Percentiles rank a stretch among this genome's conserved stretches.
Conservation (phyloP, 1,140 invertebrate species). For the Drosophila nasuta region DNA sequence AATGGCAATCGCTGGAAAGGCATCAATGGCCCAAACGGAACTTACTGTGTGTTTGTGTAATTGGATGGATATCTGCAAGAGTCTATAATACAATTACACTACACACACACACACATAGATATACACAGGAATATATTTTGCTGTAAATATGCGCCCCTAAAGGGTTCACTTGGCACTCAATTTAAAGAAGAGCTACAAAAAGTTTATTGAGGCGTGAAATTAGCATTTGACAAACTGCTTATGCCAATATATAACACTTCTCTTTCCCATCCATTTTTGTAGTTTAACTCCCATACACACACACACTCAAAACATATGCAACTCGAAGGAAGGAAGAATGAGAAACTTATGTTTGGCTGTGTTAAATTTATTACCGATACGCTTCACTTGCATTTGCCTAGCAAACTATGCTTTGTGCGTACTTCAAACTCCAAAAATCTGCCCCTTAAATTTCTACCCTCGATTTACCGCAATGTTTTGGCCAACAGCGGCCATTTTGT, state of each 20-base stretch:
- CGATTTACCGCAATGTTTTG: conserved; percentile 74
- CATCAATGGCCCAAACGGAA: conserved; percentile 9
- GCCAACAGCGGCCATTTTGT: conserved; percentile 74
- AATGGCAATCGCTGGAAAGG: conserved; percentile 9
- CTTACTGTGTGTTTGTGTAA: conserved; percentile 18
- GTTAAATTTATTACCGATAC: conserved; percentile 76
- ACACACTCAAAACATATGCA: not conserved
- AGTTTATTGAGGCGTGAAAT: conserved; percentile 72
- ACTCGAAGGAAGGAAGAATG: not conserved
- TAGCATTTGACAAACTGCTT: conserved; percentile 78
- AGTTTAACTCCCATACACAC: conserved; percentile 25
- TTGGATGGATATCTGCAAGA: not conserved
- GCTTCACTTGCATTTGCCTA: conserved; percentile 60
- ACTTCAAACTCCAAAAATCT: not conserved
- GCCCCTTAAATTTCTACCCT: conserved; percentile 3
- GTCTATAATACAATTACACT: conserved; percentile 20
- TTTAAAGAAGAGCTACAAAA: conserved; percentile 37
- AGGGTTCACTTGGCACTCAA: conserved; percentile 12
- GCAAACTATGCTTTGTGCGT: conserved; percentile 14
- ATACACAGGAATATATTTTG: not conserved
- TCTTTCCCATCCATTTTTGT: conserved; percentile 32
- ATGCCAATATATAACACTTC: conserved; percentile 23
- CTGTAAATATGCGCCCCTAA: conserved; percentile 13
- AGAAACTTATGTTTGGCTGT: conserved; percentile 54
- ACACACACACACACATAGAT: not conserved